Evolutionary conservation across 1,140 invertebrate species (phyloP).

Genomic region (Hestina assimilis): DNA sequence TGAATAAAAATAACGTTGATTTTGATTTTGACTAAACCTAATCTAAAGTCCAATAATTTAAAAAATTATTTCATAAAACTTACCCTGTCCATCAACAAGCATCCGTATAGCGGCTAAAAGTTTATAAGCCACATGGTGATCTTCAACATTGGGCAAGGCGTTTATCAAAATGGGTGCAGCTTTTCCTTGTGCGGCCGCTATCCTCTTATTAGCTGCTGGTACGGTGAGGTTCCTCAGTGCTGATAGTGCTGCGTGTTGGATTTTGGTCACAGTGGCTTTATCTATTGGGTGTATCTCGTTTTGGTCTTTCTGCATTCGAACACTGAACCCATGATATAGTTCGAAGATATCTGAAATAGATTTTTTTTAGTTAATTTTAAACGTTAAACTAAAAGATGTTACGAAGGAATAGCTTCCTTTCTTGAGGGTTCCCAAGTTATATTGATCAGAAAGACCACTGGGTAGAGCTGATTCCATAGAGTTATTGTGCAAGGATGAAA

Average conservation of each 20-base stretch:
- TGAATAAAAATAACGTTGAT: no score
- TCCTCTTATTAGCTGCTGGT: conserved; percentile 86
- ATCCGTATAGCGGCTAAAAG: conserved; percentile 91
- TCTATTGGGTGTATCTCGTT: conserved; percentile 35
- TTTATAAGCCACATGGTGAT: conserved; percentile 92
- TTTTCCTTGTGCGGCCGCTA: conserved; percentile 83
- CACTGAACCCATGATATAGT: conserved; percentile 37
- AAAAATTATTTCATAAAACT: neutral
- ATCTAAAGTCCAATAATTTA: no score
- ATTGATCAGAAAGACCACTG: no score
- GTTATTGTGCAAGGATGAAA: no score
- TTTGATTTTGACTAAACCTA: no score
- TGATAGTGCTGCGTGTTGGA: conserved; percentile 91
- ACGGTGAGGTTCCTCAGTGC: conserved; percentile 91
- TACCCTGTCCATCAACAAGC: conserved; percentile 77
- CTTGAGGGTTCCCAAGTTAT: no score
- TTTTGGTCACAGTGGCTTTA: conserved; percentile 53
- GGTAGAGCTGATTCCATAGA: no score
- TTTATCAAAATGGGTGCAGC: conserved; percentile 80
- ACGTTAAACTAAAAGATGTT: no score
- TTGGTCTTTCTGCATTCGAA: conserved; percentile 28
- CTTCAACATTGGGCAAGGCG: conserved; percentile 84
- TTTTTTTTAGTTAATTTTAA: no score
- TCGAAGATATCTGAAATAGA: conserved; percentile 56
- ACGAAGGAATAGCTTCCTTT: no score